phyloP scores from a whole-genome alignment of 2,888 invertebrate genomes.

The Platycnemis pennipes region DNA sequence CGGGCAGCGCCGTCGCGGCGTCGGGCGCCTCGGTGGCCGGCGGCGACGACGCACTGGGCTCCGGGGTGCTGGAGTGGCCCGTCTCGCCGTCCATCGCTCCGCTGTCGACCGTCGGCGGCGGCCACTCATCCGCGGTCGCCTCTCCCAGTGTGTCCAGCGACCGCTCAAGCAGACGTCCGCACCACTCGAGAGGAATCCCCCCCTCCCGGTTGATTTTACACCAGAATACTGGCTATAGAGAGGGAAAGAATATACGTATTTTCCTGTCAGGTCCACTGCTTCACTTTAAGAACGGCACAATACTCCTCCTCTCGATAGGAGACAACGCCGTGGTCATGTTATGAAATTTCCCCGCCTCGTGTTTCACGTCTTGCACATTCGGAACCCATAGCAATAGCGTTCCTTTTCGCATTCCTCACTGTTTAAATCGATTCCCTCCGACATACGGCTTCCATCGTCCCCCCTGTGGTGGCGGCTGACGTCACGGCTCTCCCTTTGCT shows the following conservation, averaged over 20 bases:
- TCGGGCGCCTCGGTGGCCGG: background rate
- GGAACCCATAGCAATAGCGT: constrained; percentile 13
- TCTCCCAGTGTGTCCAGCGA: no score
- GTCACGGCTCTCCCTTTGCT: background rate
- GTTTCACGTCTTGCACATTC: background rate
- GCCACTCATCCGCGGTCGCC: background rate
- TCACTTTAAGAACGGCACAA: background rate
- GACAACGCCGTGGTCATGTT: background rate
- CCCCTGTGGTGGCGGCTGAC: background rate
- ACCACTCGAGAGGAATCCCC: background rate
- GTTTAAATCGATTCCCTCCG: background rate
- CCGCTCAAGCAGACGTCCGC: background rate
- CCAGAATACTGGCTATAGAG: no score
- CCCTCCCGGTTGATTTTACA: no score
- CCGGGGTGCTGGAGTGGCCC: background rate
- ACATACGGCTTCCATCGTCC: background rate
- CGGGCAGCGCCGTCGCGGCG: constrained; percentile 68
- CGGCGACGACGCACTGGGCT: background rate
- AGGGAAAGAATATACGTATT: no score
- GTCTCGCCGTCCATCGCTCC: constrained; percentile 45
- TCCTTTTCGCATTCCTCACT: constrained; percentile 20
- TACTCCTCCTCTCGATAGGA: background rate
- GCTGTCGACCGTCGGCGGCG: no score
- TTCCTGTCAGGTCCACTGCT: background rate
- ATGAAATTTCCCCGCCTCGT: background rate